phyloP scores from a whole-genome alignment of 2,888 invertebrate species.

The Miltochrista miniata region DNA sequence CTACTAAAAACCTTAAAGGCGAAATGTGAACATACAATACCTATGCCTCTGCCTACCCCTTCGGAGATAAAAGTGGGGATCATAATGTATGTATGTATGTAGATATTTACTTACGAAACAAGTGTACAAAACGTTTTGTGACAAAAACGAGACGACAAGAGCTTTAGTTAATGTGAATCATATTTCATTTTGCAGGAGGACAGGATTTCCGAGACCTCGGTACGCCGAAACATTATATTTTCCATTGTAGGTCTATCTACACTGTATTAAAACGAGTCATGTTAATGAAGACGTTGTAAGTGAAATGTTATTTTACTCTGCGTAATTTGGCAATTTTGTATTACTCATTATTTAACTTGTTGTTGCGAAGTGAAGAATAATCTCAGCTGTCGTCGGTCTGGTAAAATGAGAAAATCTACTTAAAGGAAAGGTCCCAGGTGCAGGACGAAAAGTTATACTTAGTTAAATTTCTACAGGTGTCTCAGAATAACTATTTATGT shows the following conservation, averaged over 20 bases:
- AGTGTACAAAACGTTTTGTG: constrained; percentile 57
- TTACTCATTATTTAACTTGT: constrained; percentile 3
- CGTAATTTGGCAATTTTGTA: constrained; percentile 25
- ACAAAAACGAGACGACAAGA: constrained; percentile 72
- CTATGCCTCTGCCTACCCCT: too few relatives aligned
- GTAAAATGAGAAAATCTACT: too few relatives aligned
- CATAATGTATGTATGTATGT: too few relatives aligned
- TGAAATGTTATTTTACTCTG: constrained; percentile 32
- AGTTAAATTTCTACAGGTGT: too few relatives aligned
- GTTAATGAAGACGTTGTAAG: constrained; percentile 54
- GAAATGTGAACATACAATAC: too few relatives aligned
- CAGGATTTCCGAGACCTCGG: constrained; percentile 61
- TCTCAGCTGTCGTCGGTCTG: too few relatives aligned
- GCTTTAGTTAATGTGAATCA: constrained; percentile 74
- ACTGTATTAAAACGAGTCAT: constrained; percentile 58
- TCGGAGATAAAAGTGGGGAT: too few relatives aligned
- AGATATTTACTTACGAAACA: constrained; percentile 59
- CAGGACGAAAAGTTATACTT: too few relatives aligned
- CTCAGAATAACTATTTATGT: too few relatives aligned
- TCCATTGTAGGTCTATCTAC: constrained; percentile 48
- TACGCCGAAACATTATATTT: constrained; percentile 51
- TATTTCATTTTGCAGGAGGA: constrained; percentile 68
- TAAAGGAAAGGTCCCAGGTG: too few relatives aligned
- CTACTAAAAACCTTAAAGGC: too few relatives aligned
- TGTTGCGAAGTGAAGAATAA: too few relatives aligned